Base-by-base conservation (phyloP, 2,797 vertebrate genomes). In the Threskiornis aethiopicus region DNA sequence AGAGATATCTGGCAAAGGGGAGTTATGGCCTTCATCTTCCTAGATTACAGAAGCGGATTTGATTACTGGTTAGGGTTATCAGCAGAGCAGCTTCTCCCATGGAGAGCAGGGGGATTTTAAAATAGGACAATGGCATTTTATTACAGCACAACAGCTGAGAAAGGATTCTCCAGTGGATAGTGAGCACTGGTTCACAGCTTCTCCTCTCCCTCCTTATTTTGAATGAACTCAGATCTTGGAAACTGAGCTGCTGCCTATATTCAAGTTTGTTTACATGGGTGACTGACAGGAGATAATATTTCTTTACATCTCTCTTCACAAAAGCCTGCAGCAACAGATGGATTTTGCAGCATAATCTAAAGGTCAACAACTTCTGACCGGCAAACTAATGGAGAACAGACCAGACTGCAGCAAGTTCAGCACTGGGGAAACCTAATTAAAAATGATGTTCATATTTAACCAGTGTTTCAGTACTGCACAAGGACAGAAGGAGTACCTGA, bases 291-390 rank as follows among this genome's bases (percentile, higher is more conserved):
- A 93, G 81, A 87, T 49, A 90, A n/a, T 41, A 90, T 95, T 96
- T 96, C 86, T 84, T 95, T 77, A 79, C 75, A 92, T 85, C 59
- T 83, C 26, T 87, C 33, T 87, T 78, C 90, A 70, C 67, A 72
- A 91, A 92, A 83, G 88, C 78, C 86, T 89, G 75, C 67, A 95
- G 92, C 93, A 94, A 96, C 88, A 95, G 94, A 96, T 93, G 93
- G 84, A 72, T 92, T 96, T 92, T 93, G 81, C 79, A 87, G 86
- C 67, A 87, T 67, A 87, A 93, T 93, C 81, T 92, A 93, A 96
- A 96, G 88, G 92, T 94, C 89, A 94, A 69, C 84, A 93, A 62
- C 58, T 95, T 93, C 84, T 93, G 88, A 89, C 84, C 87, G 29
- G 57, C 31, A 93, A 84, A 91, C 59, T 92, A 85, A 89, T 16